phyloP scores from a whole-genome alignment of 2,888 invertebrate species.

The Monoplex corrugatus region DNA sequence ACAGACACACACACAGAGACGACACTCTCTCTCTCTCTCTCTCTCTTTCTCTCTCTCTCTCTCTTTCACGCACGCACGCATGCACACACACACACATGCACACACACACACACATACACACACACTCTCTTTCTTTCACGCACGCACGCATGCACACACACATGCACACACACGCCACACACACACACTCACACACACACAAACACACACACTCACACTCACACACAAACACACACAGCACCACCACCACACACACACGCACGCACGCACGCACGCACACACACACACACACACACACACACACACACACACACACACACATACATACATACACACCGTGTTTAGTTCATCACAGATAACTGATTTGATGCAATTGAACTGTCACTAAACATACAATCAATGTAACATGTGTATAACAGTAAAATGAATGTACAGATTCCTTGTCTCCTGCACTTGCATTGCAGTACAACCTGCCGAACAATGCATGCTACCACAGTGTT shows the following conservation, averaged over 20 bases:
- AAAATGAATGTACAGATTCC: no score
- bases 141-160: background rate
- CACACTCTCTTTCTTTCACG: no score
- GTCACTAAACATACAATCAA: no score
- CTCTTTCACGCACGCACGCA: background rate
- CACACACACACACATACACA: background rate
- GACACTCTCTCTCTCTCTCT: background rate
- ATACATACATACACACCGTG: background rate
- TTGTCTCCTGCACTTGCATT: no score
- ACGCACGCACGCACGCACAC: background rate
- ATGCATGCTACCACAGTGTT: no score
- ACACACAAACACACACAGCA: no score
- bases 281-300: conserved; percentile 8
- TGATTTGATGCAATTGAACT: no score
- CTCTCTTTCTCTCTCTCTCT: no score
- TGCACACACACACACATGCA: background rate
- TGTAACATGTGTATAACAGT: no score
- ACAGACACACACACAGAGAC: background rate
- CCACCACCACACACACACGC: background rate
- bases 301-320: background rate
- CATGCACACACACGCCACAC: background rate
- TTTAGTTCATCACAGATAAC: no score
- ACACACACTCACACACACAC: background rate
- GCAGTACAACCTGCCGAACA: no score
- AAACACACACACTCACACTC: background rate